A percentile compares a stretch with the other conserved stretches of the same genome.
Conservation (phyloP, 2,113 vertebrate species). For the Desmodus rotundus region DNA sequence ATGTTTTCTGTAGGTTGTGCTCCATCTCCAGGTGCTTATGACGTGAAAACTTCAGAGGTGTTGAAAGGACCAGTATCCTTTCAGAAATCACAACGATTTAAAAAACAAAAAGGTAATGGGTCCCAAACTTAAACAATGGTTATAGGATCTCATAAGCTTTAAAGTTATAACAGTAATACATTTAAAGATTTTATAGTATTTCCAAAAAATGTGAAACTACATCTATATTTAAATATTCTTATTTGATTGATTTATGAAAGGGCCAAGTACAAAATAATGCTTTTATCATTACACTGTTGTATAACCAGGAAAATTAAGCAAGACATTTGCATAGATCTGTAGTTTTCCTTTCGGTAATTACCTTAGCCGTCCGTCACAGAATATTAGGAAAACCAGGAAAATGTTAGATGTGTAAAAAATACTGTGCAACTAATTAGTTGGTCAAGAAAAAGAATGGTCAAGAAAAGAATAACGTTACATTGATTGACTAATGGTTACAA, state of each 20-base stretch:
- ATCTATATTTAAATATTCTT: neutral
- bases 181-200: neutral
- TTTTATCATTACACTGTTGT: neutral
- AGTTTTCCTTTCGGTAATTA: neutral
- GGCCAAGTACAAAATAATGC: neutral
- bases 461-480: constrained; percentile 7
- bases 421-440: constrained; percentile 2
- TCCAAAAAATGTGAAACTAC: neutral
- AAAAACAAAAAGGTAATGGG: constrained; percentile 81
- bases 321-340: neutral
- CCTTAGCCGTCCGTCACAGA: neutral
- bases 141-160: neutral
- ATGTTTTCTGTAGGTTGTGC: constrained; percentile 79
- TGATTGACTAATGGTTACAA: neutral
- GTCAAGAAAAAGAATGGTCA: too few species aligned
- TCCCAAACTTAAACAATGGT: neutral
- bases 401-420: neutral
- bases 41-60: constrained; percentile 80
- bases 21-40: constrained; percentile 82
- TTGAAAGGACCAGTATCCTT: constrained; percentile 84
- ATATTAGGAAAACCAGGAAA: neutral
- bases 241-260: constrained; percentile 1
- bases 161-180: neutral
- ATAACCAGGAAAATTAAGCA: neutral
- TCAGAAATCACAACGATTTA: constrained; percentile 83